Conservation (phyloP, 2,113 vertebrate species). For the Mustela nigripes region DNA sequence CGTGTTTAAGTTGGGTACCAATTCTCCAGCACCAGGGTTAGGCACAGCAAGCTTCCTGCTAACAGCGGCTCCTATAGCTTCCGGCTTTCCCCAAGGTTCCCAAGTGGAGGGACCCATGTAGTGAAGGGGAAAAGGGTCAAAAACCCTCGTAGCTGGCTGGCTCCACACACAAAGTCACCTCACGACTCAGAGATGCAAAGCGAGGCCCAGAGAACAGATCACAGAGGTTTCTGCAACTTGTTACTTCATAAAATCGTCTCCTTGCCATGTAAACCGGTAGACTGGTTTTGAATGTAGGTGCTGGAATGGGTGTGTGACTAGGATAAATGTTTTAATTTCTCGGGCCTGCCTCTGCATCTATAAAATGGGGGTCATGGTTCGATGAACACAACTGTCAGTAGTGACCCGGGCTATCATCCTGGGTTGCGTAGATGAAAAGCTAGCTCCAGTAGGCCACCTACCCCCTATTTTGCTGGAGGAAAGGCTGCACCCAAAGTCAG, state of each 20-base stretch:
- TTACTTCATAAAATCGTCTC: background rate
- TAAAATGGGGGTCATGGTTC: background rate
- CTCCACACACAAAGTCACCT: background rate
- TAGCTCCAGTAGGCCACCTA: background rate
- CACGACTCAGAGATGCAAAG: background rate
- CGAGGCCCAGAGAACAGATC: background rate
- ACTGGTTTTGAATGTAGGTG: background rate
- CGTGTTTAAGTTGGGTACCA: slow-evolving; percentile 12
- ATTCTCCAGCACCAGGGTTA: background rate
- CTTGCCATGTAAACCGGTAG: background rate
- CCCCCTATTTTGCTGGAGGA: background rate
- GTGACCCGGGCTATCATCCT: rapidly evolving
- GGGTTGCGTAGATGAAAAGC: background rate
- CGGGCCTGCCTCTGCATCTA: background rate
- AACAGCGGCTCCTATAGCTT: background rate
- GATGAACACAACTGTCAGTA: background rate
- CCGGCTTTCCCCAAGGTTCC: rapidly evolving
- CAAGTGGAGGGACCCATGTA: background rate
- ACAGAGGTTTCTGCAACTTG: background rate
- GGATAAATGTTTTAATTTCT: background rate
- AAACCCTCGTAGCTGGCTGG: background rate
- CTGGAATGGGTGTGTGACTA: background rate
- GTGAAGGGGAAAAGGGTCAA: background rate
- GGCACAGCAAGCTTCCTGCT: background rate
- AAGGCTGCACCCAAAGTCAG: background rate